A percentile compares a stretch with the other conserved stretches of the same genome.
phyloP scores from a whole-genome alignment of 2,113 vertebrate species.

The Speoplatyrhinus poulsoni region DNA sequence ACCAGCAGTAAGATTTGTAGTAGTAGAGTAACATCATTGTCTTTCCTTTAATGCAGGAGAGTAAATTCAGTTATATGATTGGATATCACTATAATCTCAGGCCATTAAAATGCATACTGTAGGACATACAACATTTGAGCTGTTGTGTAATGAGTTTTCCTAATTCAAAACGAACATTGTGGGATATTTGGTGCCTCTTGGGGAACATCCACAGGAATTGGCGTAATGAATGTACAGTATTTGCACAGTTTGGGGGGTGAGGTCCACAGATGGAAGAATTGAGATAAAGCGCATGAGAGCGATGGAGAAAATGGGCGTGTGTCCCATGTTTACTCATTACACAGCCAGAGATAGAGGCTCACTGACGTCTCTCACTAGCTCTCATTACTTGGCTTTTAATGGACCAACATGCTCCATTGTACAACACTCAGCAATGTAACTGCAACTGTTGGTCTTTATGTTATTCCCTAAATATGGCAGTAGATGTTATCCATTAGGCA shows the following conservation, averaged over 20 bases:
- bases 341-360: slow-evolving; percentile 3
- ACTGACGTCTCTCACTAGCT: too few species aligned
- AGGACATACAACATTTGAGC: slow-evolving; percentile 14
- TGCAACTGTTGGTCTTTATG: too few species aligned
- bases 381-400: too few species aligned
- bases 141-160: background rate
- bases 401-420: too few species aligned
- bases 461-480: too few species aligned
- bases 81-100: background rate
- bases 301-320: slow-evolving; percentile 7
- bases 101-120: slow-evolving; percentile 6
- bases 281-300: slow-evolving; percentile 26
- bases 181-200: background rate
- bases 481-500: too few species aligned
- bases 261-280: slow-evolving; percentile 48
- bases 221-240: slow-evolving; percentile 45
- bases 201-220: slow-evolving; percentile 11
- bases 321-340: slow-evolving; percentile 50
- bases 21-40: slow-evolving; percentile 2
- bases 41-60: slow-evolving; percentile 19
- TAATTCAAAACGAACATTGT: background rate
- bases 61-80: slow-evolving; percentile 21
- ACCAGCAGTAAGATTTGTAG: background rate
- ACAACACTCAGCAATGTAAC: too few species aligned
- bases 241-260: slow-evolving; percentile 18